Conservation (phyloP, 2,797 vertebrate species). For the Dromococcyx pavoninus region DNA sequence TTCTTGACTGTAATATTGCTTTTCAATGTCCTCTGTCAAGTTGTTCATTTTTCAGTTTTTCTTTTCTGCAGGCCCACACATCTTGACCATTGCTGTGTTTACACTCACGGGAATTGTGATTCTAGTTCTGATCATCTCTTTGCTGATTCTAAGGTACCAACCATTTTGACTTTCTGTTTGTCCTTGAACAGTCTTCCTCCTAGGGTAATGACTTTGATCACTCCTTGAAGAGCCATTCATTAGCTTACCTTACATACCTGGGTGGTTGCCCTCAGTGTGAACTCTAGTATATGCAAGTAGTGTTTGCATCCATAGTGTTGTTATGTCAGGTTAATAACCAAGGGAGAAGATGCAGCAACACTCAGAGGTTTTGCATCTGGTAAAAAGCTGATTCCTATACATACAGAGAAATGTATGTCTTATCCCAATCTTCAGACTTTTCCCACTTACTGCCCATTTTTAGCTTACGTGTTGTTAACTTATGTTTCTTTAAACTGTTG, state of each 20-base stretch:
- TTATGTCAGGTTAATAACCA: background rate
- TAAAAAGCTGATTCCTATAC: background rate
- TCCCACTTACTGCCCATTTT: background rate
- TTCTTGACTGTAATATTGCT: background rate
- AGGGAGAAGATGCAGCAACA: background rate
- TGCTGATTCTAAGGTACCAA: conserved; percentile 89
- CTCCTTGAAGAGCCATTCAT: background rate
- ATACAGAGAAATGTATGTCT: background rate
- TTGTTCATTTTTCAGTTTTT: conserved; percentile 21
- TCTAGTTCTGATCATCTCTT: conserved; percentile 84
- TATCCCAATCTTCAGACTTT: background rate
- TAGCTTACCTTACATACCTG: background rate
- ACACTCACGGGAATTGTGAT: conserved; percentile 84
- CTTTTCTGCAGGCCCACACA: conserved; percentile 60
- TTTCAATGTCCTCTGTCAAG: background rate
- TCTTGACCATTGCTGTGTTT: conserved; percentile 84
- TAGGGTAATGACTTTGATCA: background rate
- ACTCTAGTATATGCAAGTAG: background rate
- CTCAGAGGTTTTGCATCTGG: background rate
- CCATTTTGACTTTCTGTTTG: background rate
- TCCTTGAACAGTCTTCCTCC: background rate
- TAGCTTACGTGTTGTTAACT: background rate
- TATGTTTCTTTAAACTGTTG: background rate
- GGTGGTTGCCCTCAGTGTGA: background rate
- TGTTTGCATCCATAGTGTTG: background rate